Evolutionary conservation across 92 coral and sea anemone species (phyloP).

Genomic region (Metridium senile): DNA sequence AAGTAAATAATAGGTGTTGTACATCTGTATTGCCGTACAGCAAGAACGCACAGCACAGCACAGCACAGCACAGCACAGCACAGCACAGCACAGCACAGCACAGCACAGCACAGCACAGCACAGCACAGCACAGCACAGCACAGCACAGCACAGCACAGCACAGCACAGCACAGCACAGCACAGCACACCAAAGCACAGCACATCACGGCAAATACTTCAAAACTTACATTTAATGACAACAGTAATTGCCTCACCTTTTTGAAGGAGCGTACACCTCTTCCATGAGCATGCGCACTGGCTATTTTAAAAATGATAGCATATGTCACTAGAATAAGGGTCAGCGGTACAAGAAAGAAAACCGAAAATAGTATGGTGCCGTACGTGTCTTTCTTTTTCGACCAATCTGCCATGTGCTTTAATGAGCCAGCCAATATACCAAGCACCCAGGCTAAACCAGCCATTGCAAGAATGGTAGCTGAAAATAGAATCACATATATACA

Average conservation of each 20-base stretch:
- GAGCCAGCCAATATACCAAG: slow-evolving; percentile 60
- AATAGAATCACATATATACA: not conserved
- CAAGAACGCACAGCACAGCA: too few species aligned
- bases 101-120: too few species aligned
- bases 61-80: too few species aligned
- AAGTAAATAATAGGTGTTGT: not conserved
- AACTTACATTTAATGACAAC: not conserved
- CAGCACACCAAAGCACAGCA: too few species aligned
- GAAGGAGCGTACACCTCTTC: slow-evolving; percentile 74
- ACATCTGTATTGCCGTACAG: too few species aligned
- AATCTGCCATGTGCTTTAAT: slow-evolving; percentile 28
- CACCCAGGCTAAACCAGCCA: slow-evolving; percentile 53
- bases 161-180: too few species aligned
- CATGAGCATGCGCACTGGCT: slow-evolving; percentile 87
- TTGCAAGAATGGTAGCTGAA: slow-evolving; percentile 12
- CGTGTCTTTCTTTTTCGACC: not conserved
- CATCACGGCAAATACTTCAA: not conserved
- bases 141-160: too few species aligned
- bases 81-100: too few species aligned
- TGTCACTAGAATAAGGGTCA: slow-evolving; percentile 55
- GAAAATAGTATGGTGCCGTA: slow-evolving; percentile 59
- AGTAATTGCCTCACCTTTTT: slow-evolving; percentile 56
- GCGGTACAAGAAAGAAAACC: slow-evolving; percentile 60
- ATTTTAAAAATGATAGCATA: slow-evolving; percentile 73
- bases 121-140: too few species aligned